Percentiles rank a stretch among this genome's conserved stretches.
Evolutionary conservation across 1,140 invertebrate species (phyloP).

Genomic region (Aphaenogaster ashmeadi): DNA sequence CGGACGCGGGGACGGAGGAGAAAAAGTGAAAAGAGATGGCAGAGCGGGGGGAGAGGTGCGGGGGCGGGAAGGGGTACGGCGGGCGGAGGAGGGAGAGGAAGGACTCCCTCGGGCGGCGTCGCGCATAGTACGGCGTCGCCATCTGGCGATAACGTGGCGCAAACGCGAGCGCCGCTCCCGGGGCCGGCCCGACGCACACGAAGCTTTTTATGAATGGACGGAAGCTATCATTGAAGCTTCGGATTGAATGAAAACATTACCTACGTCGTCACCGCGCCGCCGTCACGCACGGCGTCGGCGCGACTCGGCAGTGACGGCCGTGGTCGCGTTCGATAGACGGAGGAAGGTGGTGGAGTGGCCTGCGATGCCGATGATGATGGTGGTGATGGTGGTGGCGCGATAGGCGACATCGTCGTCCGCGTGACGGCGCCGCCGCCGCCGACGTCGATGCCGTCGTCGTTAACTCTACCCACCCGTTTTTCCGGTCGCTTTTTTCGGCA

Average conservation of each 20-base stretch:
- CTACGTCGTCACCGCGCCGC: constrained; percentile 75
- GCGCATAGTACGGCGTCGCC: constrained; percentile 82
- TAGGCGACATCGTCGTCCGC: neutral
- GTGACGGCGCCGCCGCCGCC: neutral
- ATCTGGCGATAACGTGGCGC: constrained; percentile 85
- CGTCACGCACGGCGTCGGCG: constrained; percentile 73
- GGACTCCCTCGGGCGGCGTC: constrained; percentile 45
- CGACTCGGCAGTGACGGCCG: constrained; percentile 74
- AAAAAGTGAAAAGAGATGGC: constrained; percentile 51
- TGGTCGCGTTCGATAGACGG: constrained; percentile 63
- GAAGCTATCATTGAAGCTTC: constrained; percentile 91
- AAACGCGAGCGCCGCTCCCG: constrained; percentile 68
- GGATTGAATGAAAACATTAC: constrained; percentile 87
- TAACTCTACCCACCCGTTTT: neutral
- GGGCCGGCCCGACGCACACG: constrained; percentile 69
- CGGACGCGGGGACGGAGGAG: constrained; percentile 59
- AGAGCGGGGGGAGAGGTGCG: constrained; percentile 39
- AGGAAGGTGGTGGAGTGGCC: neutral
- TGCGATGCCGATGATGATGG: neutral
- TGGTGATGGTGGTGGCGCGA: neutral
- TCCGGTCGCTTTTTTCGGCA: neutral
- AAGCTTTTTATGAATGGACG: constrained; percentile 93
- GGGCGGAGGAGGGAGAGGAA: neutral
- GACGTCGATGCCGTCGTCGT: neutral
- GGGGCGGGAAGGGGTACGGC: neutral